phyloP scores from a whole-genome alignment of 2,888 invertebrate species.

The Noctua janthe region DNA sequence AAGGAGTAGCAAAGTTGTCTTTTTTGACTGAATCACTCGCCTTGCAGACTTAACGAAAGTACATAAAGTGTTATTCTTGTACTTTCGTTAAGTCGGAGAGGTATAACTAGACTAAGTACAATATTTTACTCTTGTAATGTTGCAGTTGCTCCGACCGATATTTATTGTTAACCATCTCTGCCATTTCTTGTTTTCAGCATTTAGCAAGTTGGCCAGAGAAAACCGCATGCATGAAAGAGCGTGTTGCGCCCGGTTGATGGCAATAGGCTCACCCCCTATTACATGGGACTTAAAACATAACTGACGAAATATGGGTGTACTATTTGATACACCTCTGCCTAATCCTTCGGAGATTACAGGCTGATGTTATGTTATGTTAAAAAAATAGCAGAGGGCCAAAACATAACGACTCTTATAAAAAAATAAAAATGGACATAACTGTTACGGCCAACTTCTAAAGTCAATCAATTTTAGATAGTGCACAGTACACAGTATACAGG shows the following conservation, averaged over 20 bases:
- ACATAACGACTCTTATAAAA: too few relatives aligned
- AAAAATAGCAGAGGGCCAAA: not conserved
- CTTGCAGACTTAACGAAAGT: not conserved
- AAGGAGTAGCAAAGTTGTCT: constrained; percentile 3
- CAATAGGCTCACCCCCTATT: not conserved
- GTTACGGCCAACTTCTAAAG: not conserved
- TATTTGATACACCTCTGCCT: not conserved
- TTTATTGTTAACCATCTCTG: not conserved
- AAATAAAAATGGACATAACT: not conserved
- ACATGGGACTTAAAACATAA: not conserved
- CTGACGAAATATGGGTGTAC: not conserved
- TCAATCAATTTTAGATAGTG: not conserved
- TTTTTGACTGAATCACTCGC: not conserved
- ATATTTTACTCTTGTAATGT: constrained; percentile 4
- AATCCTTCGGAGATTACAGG: not conserved
- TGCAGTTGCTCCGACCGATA: not conserved
- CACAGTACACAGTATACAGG: not conserved
- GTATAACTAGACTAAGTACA: not conserved
- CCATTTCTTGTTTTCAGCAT: not conserved
- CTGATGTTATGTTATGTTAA: not conserved
- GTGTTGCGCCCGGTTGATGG: not conserved
- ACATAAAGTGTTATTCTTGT: not conserved
- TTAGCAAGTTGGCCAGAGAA: not conserved
- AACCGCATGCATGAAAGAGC: not conserved
- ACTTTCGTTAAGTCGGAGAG: not conserved